These are phyloP conservation scores for Panzeria rudis DNA, from an alignment of 2,888 invertebrate genomes.

Conservation along the genomic window DNA sequence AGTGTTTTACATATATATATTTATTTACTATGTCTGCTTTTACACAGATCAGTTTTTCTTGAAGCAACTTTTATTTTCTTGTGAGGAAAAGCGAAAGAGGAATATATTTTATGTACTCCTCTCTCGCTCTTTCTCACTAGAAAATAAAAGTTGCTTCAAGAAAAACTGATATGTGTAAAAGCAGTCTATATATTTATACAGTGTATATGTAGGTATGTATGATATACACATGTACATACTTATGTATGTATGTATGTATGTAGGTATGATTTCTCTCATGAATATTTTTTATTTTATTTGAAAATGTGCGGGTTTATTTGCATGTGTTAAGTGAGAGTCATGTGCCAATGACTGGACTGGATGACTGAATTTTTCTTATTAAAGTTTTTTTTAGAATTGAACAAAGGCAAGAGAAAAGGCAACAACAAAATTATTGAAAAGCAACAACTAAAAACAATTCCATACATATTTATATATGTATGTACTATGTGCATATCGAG, in stretches of 20 bases:
- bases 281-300: not conserved
- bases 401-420: slow-evolving; percentile 49
- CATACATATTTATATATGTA: not conserved
- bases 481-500: slow-evolving; percentile 23
- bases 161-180: too few relatives aligned
- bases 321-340: slow-evolving; percentile 60
- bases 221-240: not conserved
- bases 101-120: too few relatives aligned
- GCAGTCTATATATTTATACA: too few relatives aligned
- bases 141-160: too few relatives aligned
- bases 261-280: slow-evolving; percentile 11
- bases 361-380: slow-evolving; percentile 54
- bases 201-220: too few relatives aligned
- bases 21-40: too few relatives aligned
- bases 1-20: too few relatives aligned
- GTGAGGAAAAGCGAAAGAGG: too few relatives aligned
- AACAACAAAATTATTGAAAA: slow-evolving; percentile 36
- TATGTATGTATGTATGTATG: not conserved
- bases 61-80: too few relatives aligned
- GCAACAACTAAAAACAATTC: slow-evolving; percentile 37
- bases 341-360: slow-evolving; percentile 67
- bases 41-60: too few relatives aligned
- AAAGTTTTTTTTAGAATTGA: slow-evolving; percentile 21
- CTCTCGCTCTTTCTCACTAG: too few relatives aligned
- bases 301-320: slow-evolving; percentile 55